These are phyloP conservation scores for Oscheius sp. DNA, from an alignment of 1,140 invertebrate genomes.

Conservation along the genomic window DNA sequence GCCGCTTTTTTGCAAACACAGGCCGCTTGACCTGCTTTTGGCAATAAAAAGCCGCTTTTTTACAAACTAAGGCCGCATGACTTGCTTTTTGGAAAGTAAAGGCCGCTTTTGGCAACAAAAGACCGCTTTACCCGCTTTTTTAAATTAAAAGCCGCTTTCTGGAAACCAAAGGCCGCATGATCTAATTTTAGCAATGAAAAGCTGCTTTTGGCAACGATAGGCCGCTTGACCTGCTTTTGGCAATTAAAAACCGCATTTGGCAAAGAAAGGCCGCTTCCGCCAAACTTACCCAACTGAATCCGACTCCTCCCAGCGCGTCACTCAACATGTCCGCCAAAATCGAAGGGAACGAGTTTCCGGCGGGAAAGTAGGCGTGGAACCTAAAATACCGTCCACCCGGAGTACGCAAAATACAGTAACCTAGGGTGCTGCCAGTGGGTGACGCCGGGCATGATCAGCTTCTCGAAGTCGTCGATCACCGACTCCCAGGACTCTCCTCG, in stretches of 20 bases:
- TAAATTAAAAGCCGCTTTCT: background rate
- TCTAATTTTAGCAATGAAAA: too few relatives aligned
- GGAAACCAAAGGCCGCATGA: too few relatives aligned
- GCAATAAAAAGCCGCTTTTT: too few relatives aligned
- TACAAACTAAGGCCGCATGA: too few relatives aligned
- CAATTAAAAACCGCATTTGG: too few relatives aligned
- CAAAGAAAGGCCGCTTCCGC: background rate
- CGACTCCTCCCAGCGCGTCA: conserved; percentile 90
- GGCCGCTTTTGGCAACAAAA: too few relatives aligned
- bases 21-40: too few relatives aligned
- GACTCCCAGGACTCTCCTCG: conserved; percentile 82
- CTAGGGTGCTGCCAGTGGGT: conserved; percentile 97
- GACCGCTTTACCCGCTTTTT: background rate
- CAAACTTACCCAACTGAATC: conserved; percentile 88
- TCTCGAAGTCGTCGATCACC: conserved; percentile 90
- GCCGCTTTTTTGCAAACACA: background rate
- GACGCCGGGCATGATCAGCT: conserved; percentile 94
- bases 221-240: too few relatives aligned
- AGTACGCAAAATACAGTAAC: background rate
- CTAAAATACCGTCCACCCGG: conserved; percentile 56
- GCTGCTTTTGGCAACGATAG: too few relatives aligned
- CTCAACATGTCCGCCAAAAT: conserved; percentile 96
- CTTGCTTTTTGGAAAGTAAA: too few relatives aligned
- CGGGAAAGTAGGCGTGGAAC: conserved; percentile 97
- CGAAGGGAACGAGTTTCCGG: conserved; percentile 93